phyloP scores from a whole-genome alignment of 2,797 vertebrate species.

The Darevskia mixta region DNA sequence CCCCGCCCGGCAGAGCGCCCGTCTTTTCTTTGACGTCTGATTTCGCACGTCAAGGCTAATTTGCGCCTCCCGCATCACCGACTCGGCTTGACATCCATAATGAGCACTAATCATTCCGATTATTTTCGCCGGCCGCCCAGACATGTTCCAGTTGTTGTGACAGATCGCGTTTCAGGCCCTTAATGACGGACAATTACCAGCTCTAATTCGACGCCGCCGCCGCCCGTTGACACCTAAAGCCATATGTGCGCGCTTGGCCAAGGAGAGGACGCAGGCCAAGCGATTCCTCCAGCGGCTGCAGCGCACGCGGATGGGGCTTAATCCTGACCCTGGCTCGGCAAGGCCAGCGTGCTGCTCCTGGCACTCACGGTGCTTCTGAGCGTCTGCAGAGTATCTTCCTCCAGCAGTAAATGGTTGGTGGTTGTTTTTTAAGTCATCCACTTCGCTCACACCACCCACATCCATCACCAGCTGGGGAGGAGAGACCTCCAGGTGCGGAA shows the following conservation, averaged over 20 bases:
- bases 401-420: background rate
- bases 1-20: background rate
- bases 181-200: slow-evolving; percentile 89
- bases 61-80: slow-evolving; percentile 85
- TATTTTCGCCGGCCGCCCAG: slow-evolving; percentile 83
- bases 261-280: background rate
- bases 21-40: slow-evolving; percentile 68
- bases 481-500: background rate
- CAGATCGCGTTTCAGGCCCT: slow-evolving; percentile 86
- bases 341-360: background rate
- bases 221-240: slow-evolving; percentile 85
- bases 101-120: slow-evolving; percentile 89
- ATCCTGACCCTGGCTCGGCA: background rate
- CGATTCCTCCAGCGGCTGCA: background rate
- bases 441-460: too few relatives aligned
- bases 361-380: background rate
- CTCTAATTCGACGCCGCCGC: slow-evolving; percentile 78
- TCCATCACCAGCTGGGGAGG: background rate
- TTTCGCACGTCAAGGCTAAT: slow-evolving; percentile 85
- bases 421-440: background rate
- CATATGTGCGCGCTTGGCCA: slow-evolving; percentile 76
- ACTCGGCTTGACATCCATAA: slow-evolving; percentile 85
- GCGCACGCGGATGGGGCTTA: background rate
- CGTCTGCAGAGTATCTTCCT: background rate
- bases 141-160: slow-evolving; percentile 89